Percentiles rank a stretch among this genome's conserved stretches.
Evolutionary conservation across 2,797 vertebrate species (phyloP).

Genomic region (Oryzias sinensis): DNA sequence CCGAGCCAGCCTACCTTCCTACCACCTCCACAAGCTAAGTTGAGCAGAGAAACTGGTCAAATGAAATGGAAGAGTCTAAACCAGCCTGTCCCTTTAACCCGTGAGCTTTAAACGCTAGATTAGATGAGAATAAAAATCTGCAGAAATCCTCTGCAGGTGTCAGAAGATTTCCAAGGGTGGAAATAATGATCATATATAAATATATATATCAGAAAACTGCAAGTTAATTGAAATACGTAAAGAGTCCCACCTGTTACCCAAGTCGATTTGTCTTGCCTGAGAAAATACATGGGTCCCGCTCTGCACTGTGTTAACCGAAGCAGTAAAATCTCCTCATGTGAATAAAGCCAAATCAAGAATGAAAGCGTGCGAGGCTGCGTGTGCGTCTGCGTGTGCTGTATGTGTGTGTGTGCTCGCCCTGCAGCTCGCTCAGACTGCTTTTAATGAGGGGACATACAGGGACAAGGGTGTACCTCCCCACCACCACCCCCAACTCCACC

Average conservation of each 20-base stretch:
- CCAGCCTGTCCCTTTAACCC: conserved; percentile 57
- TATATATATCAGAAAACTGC: conserved; percentile 1
- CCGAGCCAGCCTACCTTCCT: conserved; percentile 63
- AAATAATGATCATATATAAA: conserved; percentile 6
- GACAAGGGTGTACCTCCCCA: conserved; percentile 79
- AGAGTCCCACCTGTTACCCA: conserved; percentile 81
- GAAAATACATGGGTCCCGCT: conserved; percentile 74
- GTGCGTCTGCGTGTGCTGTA: conserved; percentile 36
- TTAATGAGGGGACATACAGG: conserved; percentile 82
- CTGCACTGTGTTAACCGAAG: conserved; percentile 72
- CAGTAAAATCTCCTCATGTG: conserved; percentile 81
- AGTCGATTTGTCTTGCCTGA: conserved; percentile 70
- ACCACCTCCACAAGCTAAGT: conserved; percentile 74
- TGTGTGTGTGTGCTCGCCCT: conserved; percentile 61
- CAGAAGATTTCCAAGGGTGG: not conserved
- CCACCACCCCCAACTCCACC: conserved; percentile 49
- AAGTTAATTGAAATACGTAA: conserved; percentile 26
- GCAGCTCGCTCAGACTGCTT: conserved; percentile 75
- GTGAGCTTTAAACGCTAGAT: conserved; percentile 41
- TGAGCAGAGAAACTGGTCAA: conserved; percentile 65
- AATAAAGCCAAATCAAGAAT: conserved; percentile 77
- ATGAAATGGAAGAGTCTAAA: conserved; percentile 59
- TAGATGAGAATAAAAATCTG: conserved; percentile 26
- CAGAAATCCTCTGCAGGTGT: conserved; percentile 11
- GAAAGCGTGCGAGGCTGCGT: conserved; percentile 42